phyloP scores from a whole-genome alignment of 2,113 vertebrate species.

The Platanista minor region DNA sequence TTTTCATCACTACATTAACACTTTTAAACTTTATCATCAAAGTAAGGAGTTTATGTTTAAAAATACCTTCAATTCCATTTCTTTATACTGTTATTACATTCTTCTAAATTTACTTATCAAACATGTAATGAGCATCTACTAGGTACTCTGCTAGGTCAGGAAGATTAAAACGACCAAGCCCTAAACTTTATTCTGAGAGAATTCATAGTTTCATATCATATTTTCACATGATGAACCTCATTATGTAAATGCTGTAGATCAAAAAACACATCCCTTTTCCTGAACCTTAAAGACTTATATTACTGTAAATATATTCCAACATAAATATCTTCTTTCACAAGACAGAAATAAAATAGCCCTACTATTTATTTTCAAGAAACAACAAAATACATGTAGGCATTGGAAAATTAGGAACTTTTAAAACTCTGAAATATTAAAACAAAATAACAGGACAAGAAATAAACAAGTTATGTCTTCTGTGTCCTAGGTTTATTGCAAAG shows the following conservation, averaged over 20 bases:
- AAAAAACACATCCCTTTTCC: not conserved
- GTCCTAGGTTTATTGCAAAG: not conserved
- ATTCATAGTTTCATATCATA: not conserved
- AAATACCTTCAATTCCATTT: not conserved
- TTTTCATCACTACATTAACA: not conserved
- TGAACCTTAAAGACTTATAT: not conserved
- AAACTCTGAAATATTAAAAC: not conserved
- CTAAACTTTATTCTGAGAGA: not conserved
- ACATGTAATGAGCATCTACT: not conserved
- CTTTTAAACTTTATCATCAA: not conserved
- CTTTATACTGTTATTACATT: not conserved
- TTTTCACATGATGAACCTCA: not conserved
- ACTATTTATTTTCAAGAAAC: not conserved
- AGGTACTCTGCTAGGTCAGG: not conserved
- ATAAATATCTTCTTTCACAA: not conserved
- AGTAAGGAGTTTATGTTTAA: not conserved
- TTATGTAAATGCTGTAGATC: not conserved
- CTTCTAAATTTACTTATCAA: not conserved
- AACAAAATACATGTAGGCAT: not conserved
- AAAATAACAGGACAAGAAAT: not conserved
- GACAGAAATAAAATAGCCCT: not conserved
- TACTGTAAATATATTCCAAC: not conserved
- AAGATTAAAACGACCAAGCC: not conserved
- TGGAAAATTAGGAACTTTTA: not conserved
- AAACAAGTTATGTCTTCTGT: not conserved